Evolutionary conservation across 2,888 invertebrate species (phyloP).

Genomic region (Noctuana brunneofusca): DNA sequence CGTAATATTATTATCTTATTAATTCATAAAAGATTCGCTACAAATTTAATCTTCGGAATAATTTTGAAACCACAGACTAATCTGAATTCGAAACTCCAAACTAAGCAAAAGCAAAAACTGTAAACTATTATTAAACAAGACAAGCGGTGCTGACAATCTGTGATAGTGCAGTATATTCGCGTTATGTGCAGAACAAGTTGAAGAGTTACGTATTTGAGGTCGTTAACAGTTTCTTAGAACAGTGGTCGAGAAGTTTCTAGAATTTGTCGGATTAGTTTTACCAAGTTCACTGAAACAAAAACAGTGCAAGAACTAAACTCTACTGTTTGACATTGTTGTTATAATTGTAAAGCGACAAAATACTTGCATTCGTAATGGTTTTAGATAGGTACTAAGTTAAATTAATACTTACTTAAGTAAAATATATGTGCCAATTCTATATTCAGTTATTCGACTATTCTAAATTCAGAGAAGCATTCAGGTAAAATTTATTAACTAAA

Average conservation of each 20-base stretch:
- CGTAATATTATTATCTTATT: too few relatives aligned
- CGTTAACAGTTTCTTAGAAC: conserved; percentile 30
- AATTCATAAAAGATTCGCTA: neutral
- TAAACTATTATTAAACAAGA: conserved; percentile 8
- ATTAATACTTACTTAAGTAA: too few relatives aligned
- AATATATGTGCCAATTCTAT: too few relatives aligned
- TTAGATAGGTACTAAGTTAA: too few relatives aligned
- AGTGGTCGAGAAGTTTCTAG: conserved; percentile 33
- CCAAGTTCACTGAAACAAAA: conserved; percentile 39
- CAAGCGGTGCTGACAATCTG: conserved; percentile 1
- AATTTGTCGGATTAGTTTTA: conserved; percentile 38
- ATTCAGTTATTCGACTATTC: too few relatives aligned
- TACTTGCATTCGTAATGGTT: neutral
- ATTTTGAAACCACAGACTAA: conserved; percentile 1
- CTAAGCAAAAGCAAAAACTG: conserved; percentile 19
- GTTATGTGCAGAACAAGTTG: conserved; percentile 13
- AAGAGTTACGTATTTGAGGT: conserved; percentile 8
- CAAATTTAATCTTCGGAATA: neutral
- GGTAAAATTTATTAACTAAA: too few relatives aligned
- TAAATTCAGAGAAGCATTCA: too few relatives aligned
- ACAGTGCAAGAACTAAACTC: conserved; percentile 14
- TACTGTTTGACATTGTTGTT: neutral
- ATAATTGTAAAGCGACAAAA: neutral
- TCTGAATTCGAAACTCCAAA: conserved; percentile 7
- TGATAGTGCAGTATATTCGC: conserved; percentile 19